Percentiles rank a stretch among this genome's conserved stretches.
These are phyloP conservation scores for Chloropsis hardwickii DNA, from an alignment of 2,113 vertebrate genomes.

Conservation along the genomic window DNA sequence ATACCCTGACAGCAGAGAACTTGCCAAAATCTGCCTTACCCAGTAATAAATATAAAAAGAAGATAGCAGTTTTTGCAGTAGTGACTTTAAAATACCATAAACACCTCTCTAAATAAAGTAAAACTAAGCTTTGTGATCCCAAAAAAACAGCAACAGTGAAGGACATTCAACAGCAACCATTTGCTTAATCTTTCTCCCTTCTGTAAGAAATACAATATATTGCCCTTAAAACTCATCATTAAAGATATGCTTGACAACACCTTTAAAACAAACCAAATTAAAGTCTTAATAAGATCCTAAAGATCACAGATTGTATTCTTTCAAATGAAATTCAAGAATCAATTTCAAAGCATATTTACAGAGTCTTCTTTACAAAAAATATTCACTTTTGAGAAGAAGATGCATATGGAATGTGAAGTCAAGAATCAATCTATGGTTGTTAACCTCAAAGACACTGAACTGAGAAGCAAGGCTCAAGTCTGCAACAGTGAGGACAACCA, in stretches of 20 bases:
- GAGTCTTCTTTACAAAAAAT: not conserved
- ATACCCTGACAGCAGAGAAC: not conserved
- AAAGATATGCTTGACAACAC: rapidly evolving
- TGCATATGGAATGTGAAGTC: not conserved
- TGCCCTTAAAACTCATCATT: not conserved
- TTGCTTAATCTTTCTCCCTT: not conserved
- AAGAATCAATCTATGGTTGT: not conserved
- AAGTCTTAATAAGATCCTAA: not conserved
- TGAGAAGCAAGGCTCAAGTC: not conserved
- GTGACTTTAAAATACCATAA: not conserved
- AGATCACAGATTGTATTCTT: not conserved
- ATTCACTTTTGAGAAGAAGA: not conserved
- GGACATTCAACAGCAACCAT: not conserved
- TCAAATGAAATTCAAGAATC: not conserved
- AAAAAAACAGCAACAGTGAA: not conserved
- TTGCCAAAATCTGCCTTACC: not conserved
- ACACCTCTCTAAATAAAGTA: not conserved
- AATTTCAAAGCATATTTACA: not conserved
- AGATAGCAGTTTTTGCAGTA: not conserved
- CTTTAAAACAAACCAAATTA: not conserved
- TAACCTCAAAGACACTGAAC: not conserved
- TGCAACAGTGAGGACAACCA: not conserved
- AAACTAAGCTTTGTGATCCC: not conserved
- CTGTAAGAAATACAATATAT: not conserved
- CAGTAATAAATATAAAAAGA: not conserved